Percentiles rank a stretch among this genome's conserved stretches.
Conservation (phyloP, 2,888 invertebrate genomes). For the Hedychridium roseum region DNA sequence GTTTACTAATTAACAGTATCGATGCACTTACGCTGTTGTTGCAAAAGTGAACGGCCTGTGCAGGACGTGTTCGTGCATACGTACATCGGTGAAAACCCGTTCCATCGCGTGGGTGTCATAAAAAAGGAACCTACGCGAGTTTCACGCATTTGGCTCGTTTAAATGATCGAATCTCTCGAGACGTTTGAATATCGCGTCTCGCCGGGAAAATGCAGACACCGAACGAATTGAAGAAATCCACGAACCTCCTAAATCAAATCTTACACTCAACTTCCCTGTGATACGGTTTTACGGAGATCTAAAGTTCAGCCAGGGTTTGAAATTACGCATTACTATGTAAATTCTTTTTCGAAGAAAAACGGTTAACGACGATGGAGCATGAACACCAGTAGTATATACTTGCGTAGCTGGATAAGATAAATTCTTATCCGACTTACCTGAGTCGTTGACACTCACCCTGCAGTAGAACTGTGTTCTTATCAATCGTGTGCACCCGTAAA, state of each 20-base stretch:
- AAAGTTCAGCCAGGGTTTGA: no score
- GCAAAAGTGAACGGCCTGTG: slow-evolving; percentile 38
- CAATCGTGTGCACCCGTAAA: slow-evolving; percentile 1
- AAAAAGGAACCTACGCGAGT: slow-evolving; percentile 51
- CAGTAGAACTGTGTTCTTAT: slow-evolving; percentile 12
- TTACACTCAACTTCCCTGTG: no score
- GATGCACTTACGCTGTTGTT: slow-evolving; percentile 11
- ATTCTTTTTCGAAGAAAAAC: no score
- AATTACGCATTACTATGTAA: no score
- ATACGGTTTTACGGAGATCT: no score
- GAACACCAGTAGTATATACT: slow-evolving; percentile 19
- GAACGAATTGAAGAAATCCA: not conserved
- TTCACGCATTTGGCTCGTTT: slow-evolving; percentile 47
- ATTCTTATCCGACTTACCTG: slow-evolving; percentile 16
- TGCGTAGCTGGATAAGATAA: slow-evolving; percentile 34
- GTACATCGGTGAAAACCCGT: slow-evolving; percentile 20
- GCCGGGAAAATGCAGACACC: slow-evolving; percentile 2
- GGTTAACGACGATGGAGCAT: no score
- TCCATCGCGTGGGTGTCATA: slow-evolving; percentile 42
- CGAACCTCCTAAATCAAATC: no score
- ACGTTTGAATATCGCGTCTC: not conserved
- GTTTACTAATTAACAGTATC: slow-evolving; percentile 16
- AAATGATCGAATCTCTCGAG: slow-evolving; percentile 22
- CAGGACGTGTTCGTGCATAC: slow-evolving; percentile 9
- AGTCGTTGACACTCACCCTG: slow-evolving; percentile 19